These are phyloP conservation scores for Saccopteryx leptura DNA, from an alignment of 2,113 vertebrate species.

Conservation along the genomic window DNA sequence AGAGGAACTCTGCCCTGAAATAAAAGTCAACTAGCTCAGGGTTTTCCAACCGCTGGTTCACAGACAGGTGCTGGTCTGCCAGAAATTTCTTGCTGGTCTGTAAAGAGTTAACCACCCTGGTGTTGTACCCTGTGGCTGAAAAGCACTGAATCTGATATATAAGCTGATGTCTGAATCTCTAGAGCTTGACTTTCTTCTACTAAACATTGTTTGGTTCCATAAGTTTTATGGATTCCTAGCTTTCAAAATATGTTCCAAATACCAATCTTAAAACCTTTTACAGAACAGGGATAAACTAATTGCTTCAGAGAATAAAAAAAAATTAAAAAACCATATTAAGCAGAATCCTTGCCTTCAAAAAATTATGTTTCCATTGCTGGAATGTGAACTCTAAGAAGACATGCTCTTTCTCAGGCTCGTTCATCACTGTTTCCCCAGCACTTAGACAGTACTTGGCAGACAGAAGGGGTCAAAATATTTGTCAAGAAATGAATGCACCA, in stretches of 20 bases:
- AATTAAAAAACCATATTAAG: not conserved
- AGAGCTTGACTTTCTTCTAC: slow-evolving; percentile 38
- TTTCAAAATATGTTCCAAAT: slow-evolving; percentile 62
- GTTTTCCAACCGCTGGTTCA: too few species aligned
- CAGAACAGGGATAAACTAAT: slow-evolving; percentile 22
- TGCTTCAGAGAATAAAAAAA: slow-evolving; percentile 42
- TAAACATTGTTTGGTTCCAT: slow-evolving; percentile 52
- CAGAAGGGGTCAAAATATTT: not conserved
- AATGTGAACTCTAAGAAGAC: slow-evolving; percentile 21
- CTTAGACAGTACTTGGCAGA: not conserved
- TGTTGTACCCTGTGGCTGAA: too few species aligned
- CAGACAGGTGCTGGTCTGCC: too few species aligned
- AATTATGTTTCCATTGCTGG: not conserved
- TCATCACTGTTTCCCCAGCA: not conserved
- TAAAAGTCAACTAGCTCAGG: slow-evolving; percentile 21
- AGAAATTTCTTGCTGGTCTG: too few species aligned
- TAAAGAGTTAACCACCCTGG: too few species aligned
- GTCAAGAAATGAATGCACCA: not conserved
- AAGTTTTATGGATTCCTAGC: slow-evolving; percentile 38
- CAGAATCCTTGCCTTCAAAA: slow-evolving; percentile 54
- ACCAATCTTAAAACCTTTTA: slow-evolving; percentile 19
- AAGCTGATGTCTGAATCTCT: slow-evolving; percentile 34
- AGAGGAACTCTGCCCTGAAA: slow-evolving; percentile 59
- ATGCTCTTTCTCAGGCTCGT: not conserved
- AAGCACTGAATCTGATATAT: slow-evolving; percentile 6